Conservation (phyloP, 2,888 invertebrate species). For the Apomyelois bistriatella region DNA sequence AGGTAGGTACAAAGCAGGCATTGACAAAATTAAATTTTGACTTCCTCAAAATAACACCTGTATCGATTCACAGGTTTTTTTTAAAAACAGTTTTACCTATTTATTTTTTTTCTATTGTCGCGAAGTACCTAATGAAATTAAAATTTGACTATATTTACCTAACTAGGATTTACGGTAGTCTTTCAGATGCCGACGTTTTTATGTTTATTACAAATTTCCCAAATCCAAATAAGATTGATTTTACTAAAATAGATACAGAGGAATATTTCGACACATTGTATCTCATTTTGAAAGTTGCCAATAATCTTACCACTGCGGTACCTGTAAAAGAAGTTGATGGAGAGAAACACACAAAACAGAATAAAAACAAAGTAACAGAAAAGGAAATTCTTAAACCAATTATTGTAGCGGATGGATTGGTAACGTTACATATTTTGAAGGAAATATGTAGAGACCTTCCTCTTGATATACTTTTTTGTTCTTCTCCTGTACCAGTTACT, state of each 20-base stretch:
- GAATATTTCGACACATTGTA: conserved; percentile 53
- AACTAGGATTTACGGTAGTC: conserved; percentile 26
- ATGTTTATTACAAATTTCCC: conserved; percentile 54
- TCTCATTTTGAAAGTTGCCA: conserved; percentile 56
- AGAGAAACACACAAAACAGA: conserved; percentile 14
- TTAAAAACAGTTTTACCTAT: too few relatives aligned
- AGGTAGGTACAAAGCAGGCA: too few relatives aligned
- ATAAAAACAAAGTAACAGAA: conserved; percentile 19
- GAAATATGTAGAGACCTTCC: conserved; percentile 48
- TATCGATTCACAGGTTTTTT: too few relatives aligned
- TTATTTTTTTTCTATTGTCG: too few relatives aligned
- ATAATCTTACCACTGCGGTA: conserved; percentile 34
- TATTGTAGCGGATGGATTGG: conserved; percentile 58
- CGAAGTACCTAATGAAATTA: too few relatives aligned
- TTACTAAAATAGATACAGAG: conserved; percentile 33
- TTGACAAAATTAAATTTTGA: too few relatives aligned
- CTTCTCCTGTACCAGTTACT: conserved; percentile 42
- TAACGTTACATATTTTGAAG: conserved; percentile 51
- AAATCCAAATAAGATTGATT: conserved; percentile 53
- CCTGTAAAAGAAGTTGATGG: conserved; percentile 16
- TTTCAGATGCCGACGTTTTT: conserved; percentile 62
- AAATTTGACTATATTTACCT: not conserved
- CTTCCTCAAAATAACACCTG: too few relatives aligned
- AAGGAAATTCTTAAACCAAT: conserved; percentile 39
- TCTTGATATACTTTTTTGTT: conserved; percentile 49